Percentiles rank a stretch among this genome's conserved stretches.
These are phyloP conservation scores for Tolypeutes matacus DNA, from an alignment of 2,797 vertebrate species.

Conservation along the genomic window DNA sequence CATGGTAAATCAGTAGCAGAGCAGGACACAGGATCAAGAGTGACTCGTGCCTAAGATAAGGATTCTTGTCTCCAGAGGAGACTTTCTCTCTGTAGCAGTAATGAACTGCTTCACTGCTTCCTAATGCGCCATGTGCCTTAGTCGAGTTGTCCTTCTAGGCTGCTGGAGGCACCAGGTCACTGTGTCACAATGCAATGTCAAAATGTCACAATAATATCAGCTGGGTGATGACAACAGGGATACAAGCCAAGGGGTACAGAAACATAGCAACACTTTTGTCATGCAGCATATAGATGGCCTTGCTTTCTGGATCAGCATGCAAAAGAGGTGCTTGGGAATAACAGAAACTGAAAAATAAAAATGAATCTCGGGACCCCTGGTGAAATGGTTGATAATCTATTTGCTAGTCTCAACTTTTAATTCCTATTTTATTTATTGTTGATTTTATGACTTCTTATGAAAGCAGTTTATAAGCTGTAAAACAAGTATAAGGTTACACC, in stretches of 20 bases:
- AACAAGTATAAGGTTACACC: background rate
- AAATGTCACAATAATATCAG: slow-evolving; percentile 64
- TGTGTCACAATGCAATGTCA: slow-evolving; percentile 65
- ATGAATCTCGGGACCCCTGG: background rate
- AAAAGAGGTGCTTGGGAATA: slow-evolving; percentile 10
- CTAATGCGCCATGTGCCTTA: background rate
- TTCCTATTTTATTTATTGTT: slow-evolving; percentile 29
- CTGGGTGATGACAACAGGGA: slow-evolving; percentile 55
- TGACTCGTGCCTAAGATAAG: background rate
- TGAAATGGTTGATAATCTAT: background rate
- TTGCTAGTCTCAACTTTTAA: slow-evolving; percentile 27
- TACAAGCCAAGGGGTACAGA: background rate
- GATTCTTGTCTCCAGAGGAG: slow-evolving; percentile 37
- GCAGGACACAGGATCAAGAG: background rate
- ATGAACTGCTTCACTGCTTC: slow-evolving; percentile 55
- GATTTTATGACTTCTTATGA: background rate
- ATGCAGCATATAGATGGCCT: background rate
- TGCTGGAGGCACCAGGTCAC: slow-evolving; percentile 66
- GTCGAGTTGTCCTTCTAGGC: slow-evolving; percentile 60
- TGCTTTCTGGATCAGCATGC: background rate
- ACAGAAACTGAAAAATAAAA: slow-evolving; percentile 41
- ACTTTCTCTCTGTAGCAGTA: slow-evolving; percentile 46
- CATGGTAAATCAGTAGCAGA: slow-evolving; percentile 1
- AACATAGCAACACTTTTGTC: background rate
- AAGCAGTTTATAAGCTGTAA: background rate